These are phyloP conservation scores for Scelioninae gen. 1 DNA, from an alignment of 2,888 invertebrate genomes.

Conservation along the genomic window DNA sequence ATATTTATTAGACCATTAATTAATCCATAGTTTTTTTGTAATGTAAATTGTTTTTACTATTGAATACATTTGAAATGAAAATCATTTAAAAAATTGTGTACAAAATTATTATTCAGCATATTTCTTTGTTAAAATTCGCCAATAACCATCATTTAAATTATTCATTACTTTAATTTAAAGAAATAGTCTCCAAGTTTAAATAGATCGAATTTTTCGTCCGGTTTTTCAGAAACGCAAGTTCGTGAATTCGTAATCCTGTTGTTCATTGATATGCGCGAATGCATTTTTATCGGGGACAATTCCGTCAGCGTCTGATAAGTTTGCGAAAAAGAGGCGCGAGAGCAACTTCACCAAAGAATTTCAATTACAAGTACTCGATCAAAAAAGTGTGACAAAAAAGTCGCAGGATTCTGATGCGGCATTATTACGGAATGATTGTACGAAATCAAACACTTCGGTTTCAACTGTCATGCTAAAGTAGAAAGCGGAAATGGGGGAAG, in stretches of 20 bases:
- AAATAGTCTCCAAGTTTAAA: too few relatives aligned
- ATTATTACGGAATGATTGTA: slow-evolving; percentile 6
- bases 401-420: background rate
- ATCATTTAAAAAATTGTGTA: too few relatives aligned
- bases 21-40: too few relatives aligned
- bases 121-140: background rate
- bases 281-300: slow-evolving; percentile 46
- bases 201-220: slow-evolving; percentile 11
- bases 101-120: too few relatives aligned
- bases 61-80: too few relatives aligned
- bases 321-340: slow-evolving; percentile 14
- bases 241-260: slow-evolving; percentile 21
- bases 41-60: too few relatives aligned
- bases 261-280: slow-evolving; percentile 38
- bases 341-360: slow-evolving; percentile 34
- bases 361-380: slow-evolving; percentile 15
- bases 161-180: too few relatives aligned
- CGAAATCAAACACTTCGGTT: slow-evolving; percentile 17
- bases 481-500: too few relatives aligned
- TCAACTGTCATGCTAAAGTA: too few relatives aligned
- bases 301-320: slow-evolving; percentile 20
- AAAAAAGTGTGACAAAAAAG: slow-evolving; percentile 8
- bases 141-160: too few relatives aligned
- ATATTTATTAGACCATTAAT: too few relatives aligned
- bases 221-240: background rate